phyloP scores from a whole-genome alignment of 2,888 invertebrate species.

The Eurytoma californica region DNA sequence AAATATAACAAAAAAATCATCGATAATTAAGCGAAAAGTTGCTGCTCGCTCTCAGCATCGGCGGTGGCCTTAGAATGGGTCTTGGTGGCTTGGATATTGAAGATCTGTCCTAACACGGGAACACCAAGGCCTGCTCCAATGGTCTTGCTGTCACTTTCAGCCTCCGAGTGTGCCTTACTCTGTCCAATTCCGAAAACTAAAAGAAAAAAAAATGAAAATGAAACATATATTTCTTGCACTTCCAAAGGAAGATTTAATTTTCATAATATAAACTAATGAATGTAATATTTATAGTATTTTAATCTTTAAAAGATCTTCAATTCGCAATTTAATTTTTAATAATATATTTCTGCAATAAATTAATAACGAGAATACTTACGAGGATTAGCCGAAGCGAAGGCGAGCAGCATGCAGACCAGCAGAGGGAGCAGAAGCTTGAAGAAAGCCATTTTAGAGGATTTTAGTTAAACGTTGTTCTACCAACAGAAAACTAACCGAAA shows the following conservation, averaged over 20 bases:
- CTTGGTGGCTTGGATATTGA: neutral
- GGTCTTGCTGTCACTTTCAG: neutral
- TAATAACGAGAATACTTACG: neutral
- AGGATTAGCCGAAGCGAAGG: neutral
- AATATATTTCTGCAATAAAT: too few relatives aligned
- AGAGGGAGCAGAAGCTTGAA: neutral
- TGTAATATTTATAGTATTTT: too few relatives aligned
- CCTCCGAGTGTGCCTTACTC: neutral
- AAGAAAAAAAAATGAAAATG: too few relatives aligned
- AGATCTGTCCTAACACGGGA: neutral
- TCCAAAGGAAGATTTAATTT: neutral
- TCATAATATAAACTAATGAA: neutral
- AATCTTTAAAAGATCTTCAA: too few relatives aligned
- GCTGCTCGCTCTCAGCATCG: neutral
- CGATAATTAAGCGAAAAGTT: neutral
- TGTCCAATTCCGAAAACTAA: too few relatives aligned
- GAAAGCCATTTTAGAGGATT: conserved; percentile 4
- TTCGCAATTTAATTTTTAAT: too few relatives aligned
- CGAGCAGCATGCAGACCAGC: neutral
- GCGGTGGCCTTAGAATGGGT: neutral
- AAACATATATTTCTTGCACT: too few relatives aligned
- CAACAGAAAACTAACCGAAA: neutral
- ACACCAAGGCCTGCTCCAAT: neutral
- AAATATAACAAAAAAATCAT: too few relatives aligned
- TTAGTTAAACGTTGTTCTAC: neutral